Evolutionary conservation across 2,888 invertebrate species (phyloP).

Genomic region (Hecatera dysodea): DNA sequence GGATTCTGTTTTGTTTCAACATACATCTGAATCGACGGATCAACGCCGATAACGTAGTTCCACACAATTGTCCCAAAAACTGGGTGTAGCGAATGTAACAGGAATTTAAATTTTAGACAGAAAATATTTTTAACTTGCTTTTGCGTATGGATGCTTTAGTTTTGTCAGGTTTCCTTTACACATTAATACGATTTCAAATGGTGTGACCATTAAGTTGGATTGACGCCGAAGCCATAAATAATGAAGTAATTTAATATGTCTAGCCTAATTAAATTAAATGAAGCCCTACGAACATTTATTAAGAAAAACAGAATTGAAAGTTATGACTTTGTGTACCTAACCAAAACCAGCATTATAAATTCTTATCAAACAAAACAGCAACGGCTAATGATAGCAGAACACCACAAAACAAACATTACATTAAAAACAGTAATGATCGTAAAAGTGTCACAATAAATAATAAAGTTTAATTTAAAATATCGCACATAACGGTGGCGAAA

Average conservation of each 20-base stretch:
- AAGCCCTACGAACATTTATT: conserved; percentile 36
- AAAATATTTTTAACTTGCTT: conserved; percentile 23
- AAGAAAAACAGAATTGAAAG: not conserved
- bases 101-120: conserved; percentile 2
- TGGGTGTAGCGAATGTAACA: conserved; percentile 37
- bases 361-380: conserved; percentile 39
- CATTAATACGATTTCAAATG: conserved; percentile 34
- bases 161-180: conserved; percentile 19
- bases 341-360: conserved; percentile 18
- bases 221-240: conserved; percentile 46
- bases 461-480: conserved; percentile 69
- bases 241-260: conserved; percentile 23
- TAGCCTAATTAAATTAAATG: conserved; percentile 50
- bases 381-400: conserved; percentile 47
- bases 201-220: conserved; percentile 43
- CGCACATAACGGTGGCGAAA: conserved; percentile 76
- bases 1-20: conserved; percentile 83
- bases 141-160: not conserved
- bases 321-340: conserved; percentile 1
- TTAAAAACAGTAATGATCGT: conserved; percentile 60
- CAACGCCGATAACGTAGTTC: conserved; percentile 63
- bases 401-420: conserved; percentile 57
- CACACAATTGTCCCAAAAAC: conserved; percentile 58
- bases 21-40: conserved; percentile 67
- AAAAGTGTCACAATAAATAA: conserved; percentile 67